Base-by-base conservation (phyloP, 2,797 vertebrate genomes). In the Pseudochirops cupreus region DNA sequence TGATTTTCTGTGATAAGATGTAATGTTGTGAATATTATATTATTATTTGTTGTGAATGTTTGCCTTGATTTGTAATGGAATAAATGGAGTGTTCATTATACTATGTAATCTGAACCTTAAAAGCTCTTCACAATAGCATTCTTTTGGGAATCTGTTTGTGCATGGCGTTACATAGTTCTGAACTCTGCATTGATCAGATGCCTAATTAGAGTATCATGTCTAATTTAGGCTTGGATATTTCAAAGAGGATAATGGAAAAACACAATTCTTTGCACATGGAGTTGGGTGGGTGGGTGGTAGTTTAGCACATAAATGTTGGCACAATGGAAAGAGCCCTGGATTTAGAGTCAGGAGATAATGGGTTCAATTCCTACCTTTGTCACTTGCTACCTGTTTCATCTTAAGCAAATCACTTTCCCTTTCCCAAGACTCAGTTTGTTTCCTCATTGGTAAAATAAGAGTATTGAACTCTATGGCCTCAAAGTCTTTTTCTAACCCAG, bases 221-320 rank as follows among this genome's bases (percentile, higher is more conserved):
- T 92, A 89, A 28, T 93, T 96, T 95, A 57, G 2, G 67, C 87
- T 82, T 93, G 91, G n/a, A 55, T 5, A 0, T 96, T 97, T 97
- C 54, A 93, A 95, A 87, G 93, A 93, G 6, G 56, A 94, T 55
- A 82, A 12, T 50, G 39, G 24, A 87, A 87, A 50, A 50, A 26
- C 24, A 87, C 18, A 50, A 39, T 87, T 9, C 39, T 87, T 87
- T 87, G 10, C 13, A 3, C 24, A 12, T 87, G 24, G 39, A 87
- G 3, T 50, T 39, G 16, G 39, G 3, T 9, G 7, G 2, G 28
- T 0, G 13, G 16, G 14, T 1, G 53, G 53, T 9, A 10, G 53
- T 53, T 46, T 39, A 16, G 67, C 16, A 46, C 9, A 50, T 46
- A 87, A 87, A 87, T 46, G 9, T 46, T 82, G 39, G 9, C 18